Percentiles rank a stretch among this genome's conserved stretches.
phyloP scores from a whole-genome alignment of 2,888 invertebrate species.

The Lasioglossum morio region DNA sequence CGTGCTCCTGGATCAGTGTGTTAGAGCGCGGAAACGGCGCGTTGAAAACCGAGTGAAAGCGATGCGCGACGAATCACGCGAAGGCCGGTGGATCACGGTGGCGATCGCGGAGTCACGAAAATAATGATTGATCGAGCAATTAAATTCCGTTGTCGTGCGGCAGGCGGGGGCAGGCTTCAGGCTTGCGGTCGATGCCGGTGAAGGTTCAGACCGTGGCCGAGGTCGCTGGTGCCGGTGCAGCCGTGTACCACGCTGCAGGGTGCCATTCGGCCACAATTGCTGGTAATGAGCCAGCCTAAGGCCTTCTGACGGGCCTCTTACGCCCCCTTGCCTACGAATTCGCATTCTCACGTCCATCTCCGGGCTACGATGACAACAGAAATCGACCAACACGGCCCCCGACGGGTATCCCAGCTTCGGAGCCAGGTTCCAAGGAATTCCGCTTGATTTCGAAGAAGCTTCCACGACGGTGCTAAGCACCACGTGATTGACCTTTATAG shows the following conservation, averaged over 20 bases:
- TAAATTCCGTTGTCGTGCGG: slow-evolving; percentile 82
- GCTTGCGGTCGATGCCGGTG: slow-evolving; percentile 62
- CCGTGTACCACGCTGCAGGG: slow-evolving; percentile 77
- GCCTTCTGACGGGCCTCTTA: slow-evolving; percentile 78
- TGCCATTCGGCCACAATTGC: slow-evolving; percentile 82
- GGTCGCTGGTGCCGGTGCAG: slow-evolving; percentile 69
- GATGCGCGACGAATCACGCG: background rate
- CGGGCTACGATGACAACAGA: slow-evolving; percentile 70
- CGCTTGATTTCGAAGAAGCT: slow-evolving; percentile 66
- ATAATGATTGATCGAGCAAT: slow-evolving; percentile 84
- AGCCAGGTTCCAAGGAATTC: slow-evolving; percentile 61
- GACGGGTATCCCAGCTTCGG: slow-evolving; percentile 51
- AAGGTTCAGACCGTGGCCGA: slow-evolving; percentile 60
- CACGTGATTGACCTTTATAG: slow-evolving; percentile 47
- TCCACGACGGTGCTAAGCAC: slow-evolving; percentile 26
- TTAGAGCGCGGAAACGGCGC: background rate
- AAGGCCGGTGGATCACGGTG: slow-evolving; percentile 55
- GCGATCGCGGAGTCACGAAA: slow-evolving; percentile 69
- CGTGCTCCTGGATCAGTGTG: no score
- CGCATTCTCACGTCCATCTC: slow-evolving; percentile 77
- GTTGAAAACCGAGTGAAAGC: slow-evolving; percentile 12
- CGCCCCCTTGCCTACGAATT: slow-evolving; percentile 77
- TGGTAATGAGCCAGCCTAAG: slow-evolving; percentile 82
- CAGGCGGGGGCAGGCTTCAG: slow-evolving; percentile 70
- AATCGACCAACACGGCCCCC: slow-evolving; percentile 68